These are phyloP conservation scores for Scortum barcoo DNA, from an alignment of 2,113 vertebrate species.

Conservation along the genomic window DNA sequence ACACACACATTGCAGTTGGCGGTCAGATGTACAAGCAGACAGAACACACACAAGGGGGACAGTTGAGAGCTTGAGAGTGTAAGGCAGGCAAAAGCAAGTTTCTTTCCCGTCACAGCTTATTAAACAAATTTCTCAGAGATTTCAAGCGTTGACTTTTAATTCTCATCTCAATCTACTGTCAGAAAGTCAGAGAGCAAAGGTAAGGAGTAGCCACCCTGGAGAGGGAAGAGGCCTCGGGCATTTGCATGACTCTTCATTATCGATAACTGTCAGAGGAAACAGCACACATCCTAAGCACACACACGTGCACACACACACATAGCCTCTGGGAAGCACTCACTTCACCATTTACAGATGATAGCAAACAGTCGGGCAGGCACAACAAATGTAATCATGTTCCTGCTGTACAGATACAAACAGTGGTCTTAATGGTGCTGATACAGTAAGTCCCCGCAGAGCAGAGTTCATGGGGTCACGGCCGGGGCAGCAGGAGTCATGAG, in stretches of 20 bases:
- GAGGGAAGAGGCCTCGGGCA: slow-evolving; percentile 61
- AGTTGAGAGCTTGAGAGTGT: background rate
- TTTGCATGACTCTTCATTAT: slow-evolving; percentile 85
- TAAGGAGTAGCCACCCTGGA: slow-evolving; percentile 16
- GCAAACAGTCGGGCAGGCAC: slow-evolving; percentile 55
- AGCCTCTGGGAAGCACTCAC: slow-evolving; percentile 44
- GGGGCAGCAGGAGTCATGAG: background rate
- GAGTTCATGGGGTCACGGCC: slow-evolving; percentile 42
- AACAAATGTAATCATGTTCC: slow-evolving; percentile 72
- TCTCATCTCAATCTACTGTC: background rate
- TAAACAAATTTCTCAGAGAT: background rate
- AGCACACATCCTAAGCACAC: slow-evolving; percentile 74
- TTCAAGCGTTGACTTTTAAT: background rate
- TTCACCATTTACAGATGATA: slow-evolving; percentile 57
- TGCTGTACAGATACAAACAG: slow-evolving; percentile 52
- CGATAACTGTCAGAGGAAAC: slow-evolving; percentile 79
- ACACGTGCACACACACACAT: slow-evolving; percentile 26
- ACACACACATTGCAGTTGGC: background rate
- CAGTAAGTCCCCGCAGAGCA: slow-evolving; percentile 11
- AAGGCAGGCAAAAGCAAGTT: background rate
- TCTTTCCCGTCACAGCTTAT: background rate
- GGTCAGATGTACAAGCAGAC: background rate
- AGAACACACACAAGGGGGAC: background rate
- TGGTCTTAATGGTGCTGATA: slow-evolving; percentile 42
- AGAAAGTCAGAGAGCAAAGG: slow-evolving; percentile 21